Evolutionary conservation across 1,140 invertebrate species (phyloP).

Genomic region (Drosophila orena): DNA sequence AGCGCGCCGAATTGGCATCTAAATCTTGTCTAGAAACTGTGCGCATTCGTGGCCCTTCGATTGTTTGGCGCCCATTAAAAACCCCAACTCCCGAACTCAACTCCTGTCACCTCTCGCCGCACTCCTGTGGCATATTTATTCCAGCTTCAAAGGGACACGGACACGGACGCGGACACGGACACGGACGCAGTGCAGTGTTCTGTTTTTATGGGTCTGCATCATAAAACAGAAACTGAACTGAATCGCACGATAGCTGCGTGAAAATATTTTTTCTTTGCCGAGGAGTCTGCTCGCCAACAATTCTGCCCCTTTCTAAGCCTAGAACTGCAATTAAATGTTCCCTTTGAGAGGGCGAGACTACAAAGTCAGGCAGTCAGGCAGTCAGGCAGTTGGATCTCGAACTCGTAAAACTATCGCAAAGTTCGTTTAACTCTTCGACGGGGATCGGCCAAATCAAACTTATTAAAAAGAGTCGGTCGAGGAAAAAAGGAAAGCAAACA

Average conservation of each 20-base stretch:
- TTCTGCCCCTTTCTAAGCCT: conserved; percentile 60
- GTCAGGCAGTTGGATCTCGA: conserved; percentile 55
- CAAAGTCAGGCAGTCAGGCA: conserved; percentile 70
- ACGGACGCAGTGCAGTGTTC: conserved; percentile 23
- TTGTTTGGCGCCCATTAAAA: conserved; percentile 75
- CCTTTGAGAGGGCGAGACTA: conserved; percentile 44
- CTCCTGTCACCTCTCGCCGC: conserved; percentile 16
- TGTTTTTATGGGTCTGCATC: conserved; percentile 75
- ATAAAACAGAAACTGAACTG: conserved; percentile 72
- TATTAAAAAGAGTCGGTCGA: conserved; percentile 52
- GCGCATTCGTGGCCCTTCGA: conserved; percentile 60
- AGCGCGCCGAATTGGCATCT: conserved; percentile 55
- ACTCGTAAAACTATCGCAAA: conserved; percentile 62
- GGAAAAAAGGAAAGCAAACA: conserved; percentile 21
- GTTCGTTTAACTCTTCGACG: conserved; percentile 58
- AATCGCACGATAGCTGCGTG: conserved; percentile 61
- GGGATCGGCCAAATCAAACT: conserved; percentile 61
- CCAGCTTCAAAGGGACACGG: conserved; percentile 67
- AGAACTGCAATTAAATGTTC: conserved; percentile 68
- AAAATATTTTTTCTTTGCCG: conserved; percentile 54
- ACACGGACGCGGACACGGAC: not conserved
- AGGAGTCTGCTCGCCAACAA: conserved; percentile 19
- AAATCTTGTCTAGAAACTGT: conserved; percentile 75
- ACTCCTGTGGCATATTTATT: conserved; percentile 58
- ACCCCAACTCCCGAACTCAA: conserved; percentile 28